Conservation (phyloP, 2,113 vertebrate species). For the Phainopepla nitens region DNA sequence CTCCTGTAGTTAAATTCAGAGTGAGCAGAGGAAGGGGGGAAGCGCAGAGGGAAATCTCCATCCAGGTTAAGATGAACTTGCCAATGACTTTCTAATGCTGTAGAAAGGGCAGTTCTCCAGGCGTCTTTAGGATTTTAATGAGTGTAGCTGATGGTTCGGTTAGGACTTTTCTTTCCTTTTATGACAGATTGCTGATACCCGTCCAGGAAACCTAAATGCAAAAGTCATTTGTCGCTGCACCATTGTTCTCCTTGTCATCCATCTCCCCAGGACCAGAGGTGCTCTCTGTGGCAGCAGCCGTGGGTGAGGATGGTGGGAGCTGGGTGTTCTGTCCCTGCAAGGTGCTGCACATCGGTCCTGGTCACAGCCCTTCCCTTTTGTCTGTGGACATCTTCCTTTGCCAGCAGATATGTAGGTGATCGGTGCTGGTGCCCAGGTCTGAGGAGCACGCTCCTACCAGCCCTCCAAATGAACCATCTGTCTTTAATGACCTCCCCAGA, state of each 20-base stretch:
- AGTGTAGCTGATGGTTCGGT: background rate
- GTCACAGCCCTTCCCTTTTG: background rate
- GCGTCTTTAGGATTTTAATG: constrained; percentile 12
- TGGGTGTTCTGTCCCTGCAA: background rate
- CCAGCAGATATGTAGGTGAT: background rate
- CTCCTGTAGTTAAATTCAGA: background rate
- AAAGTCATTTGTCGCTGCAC: background rate
- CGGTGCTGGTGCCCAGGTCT: background rate
- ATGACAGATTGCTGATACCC: background rate
- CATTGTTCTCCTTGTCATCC: background rate
- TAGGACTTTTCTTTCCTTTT: constrained; percentile 6
- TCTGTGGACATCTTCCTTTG: background rate
- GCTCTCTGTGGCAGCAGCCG: background rate
- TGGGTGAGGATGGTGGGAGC: background rate
- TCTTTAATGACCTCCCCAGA: background rate
- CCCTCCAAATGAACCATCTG: background rate
- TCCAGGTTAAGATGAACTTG: background rate
- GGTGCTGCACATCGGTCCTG: background rate
- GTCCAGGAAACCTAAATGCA: background rate
- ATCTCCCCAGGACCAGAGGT: rapidly evolving
- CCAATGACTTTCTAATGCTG: background rate
- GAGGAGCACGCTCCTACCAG: background rate
- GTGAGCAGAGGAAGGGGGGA: rapidly evolving
- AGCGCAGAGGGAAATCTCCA: background rate
- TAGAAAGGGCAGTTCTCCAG: constrained; percentile 24